phyloP scores from a whole-genome alignment of 2,888 invertebrate species.

The Drosophila cracens region DNA sequence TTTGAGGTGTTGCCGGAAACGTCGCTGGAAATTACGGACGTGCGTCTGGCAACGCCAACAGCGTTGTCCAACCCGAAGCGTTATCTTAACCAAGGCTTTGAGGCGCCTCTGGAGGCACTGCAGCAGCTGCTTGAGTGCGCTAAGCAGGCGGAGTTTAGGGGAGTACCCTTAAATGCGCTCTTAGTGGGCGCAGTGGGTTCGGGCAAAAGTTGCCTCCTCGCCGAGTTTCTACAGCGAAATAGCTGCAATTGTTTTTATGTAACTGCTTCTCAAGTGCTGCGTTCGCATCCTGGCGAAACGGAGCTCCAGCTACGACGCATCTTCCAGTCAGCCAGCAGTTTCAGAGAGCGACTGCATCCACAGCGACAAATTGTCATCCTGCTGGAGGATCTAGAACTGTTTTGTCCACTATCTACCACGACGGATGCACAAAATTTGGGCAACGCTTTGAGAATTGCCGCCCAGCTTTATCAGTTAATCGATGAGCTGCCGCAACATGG shows the following conservation, averaged over 20 bases:
- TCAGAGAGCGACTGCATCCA: conserved; percentile 74
- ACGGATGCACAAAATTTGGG: conserved; percentile 66
- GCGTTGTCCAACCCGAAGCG: neutral
- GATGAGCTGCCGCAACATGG: conserved; percentile 84
- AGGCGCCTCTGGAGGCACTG: conserved; percentile 67
- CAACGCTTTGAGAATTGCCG: conserved; percentile 84
- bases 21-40: conserved; percentile 60
- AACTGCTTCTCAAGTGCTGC: conserved; percentile 84
- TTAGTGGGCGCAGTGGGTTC: conserved; percentile 86
- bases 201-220: conserved; percentile 87
- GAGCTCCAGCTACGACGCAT: conserved; percentile 85
- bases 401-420: conserved; percentile 84
- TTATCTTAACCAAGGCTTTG: conserved; percentile 65
- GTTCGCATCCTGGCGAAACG: conserved; percentile 86
- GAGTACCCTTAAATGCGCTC: conserved; percentile 71
- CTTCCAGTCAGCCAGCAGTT: conserved; percentile 85
- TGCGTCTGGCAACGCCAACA: conserved; percentile 49
- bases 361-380: conserved; percentile 83
- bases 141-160: conserved; percentile 7
- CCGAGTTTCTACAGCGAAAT: conserved; percentile 85
- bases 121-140: conserved; percentile 60
- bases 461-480: conserved; percentile 85
- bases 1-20: conserved; percentile 63
- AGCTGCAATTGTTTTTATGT: conserved; percentile 85
- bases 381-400: conserved; percentile 85